These are phyloP conservation scores for Fukomys damarensis DNA, from an alignment of 2,113 vertebrate species.

Conservation along the genomic window DNA sequence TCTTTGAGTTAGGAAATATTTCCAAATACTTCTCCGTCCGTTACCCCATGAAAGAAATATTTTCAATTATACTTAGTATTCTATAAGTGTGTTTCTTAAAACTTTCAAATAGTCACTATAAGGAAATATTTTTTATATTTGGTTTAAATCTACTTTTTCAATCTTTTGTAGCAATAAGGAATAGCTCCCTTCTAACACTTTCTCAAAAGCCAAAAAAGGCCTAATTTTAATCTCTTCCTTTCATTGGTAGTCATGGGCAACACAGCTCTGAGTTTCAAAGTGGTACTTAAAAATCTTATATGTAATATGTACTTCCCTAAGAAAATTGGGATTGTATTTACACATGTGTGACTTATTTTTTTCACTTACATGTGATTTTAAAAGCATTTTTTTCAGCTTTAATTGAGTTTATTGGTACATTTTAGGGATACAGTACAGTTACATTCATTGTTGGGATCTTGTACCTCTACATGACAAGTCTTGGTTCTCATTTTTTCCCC, in stretches of 20 bases:
- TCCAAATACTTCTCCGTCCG: neutral
- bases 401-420: too few species aligned
- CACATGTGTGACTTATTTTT: too few species aligned
- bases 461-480: too few species aligned
- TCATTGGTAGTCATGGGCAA: neutral
- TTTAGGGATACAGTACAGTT: too few species aligned
- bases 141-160: neutral
- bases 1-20: conserved; percentile 27
- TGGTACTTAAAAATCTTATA: neutral
- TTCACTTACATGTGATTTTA: too few species aligned
- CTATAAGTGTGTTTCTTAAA: conserved; percentile 3
- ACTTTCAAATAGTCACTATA: neutral
- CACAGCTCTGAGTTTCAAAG: neutral
- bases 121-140: conserved; percentile 23
- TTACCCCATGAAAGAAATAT: neutral
- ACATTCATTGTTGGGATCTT: too few species aligned
- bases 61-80: neutral
- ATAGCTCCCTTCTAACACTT: neutral
- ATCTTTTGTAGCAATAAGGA: neutral
- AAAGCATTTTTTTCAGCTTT: too few species aligned
- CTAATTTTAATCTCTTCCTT: neutral
- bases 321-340: neutral
- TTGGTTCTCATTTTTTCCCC: too few species aligned
- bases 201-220: neutral
- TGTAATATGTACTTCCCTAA: neutral